Evolutionary conservation across 2,113 vertebrate genomes (phyloP).

Genomic region (Bos taurus): ARS-UCD2.0 NC_037336.1:56191501-56192000

Average conservation of each 20-base stretch:
- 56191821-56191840: background rate
- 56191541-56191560: background rate
- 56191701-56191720: background rate
- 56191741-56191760: background rate
- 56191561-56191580: too few relatives aligned
- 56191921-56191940: background rate
- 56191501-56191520: background rate
- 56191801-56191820: background rate
- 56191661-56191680: background rate
- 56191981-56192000: background rate
- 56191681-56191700: background rate
- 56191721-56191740: background rate
- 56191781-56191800: background rate
- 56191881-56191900: background rate
- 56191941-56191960: background rate
- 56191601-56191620: background rate
- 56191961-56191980: background rate
- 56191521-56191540: background rate
- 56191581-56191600: background rate
- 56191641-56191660: background rate
- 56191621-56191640: background rate
- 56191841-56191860: background rate
- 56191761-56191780: background rate
- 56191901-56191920: background rate
- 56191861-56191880: background rate